A percentile compares a stretch with the other conserved stretches of the same genome.
These are phyloP conservation scores for Stigmatopora nigra DNA, from an alignment of 2,113 vertebrate species.

Conservation along the genomic window DNA sequence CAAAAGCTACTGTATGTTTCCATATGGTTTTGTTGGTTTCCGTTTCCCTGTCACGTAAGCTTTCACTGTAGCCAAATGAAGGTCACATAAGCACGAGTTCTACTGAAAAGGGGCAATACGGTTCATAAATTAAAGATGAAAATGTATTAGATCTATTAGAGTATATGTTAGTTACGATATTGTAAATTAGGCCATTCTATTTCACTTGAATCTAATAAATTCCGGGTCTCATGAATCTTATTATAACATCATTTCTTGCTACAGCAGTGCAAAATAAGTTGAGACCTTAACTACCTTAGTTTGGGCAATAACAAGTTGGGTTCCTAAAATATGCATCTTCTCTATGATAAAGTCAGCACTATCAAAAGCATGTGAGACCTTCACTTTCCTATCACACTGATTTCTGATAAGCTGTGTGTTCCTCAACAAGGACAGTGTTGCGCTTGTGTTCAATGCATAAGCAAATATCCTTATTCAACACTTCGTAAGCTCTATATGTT, in stretches of 20 bases:
- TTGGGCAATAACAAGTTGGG: too few relatives aligned
- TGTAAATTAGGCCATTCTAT: too few relatives aligned
- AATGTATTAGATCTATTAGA: too few relatives aligned
- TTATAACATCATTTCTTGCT: too few relatives aligned
- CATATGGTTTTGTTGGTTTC: constrained; percentile 57
- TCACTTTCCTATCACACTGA: constrained; percentile 32
- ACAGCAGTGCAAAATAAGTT: too few relatives aligned
- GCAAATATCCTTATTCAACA: constrained; percentile 58
- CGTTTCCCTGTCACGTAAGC: too few relatives aligned
- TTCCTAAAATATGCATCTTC: background rate
- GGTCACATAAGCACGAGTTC: constrained; percentile 42
- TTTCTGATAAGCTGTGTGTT: constrained; percentile 22
- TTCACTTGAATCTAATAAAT: too few relatives aligned
- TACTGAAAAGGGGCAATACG: constrained; percentile 18
- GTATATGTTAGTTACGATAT: too few relatives aligned
- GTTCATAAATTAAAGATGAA: constrained; percentile 18
- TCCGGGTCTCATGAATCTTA: too few relatives aligned
- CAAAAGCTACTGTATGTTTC: constrained; percentile 64
- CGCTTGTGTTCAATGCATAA: constrained; percentile 51
- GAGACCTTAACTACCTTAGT: too few relatives aligned
- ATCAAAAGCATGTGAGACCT: constrained; percentile 34
- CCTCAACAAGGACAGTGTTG: constrained; percentile 21
- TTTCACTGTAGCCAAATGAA: constrained; percentile 19
- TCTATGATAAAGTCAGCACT: constrained; percentile 28
- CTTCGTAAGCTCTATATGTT: constrained; percentile 35